Evolutionary conservation across 2,888 invertebrate genomes (phyloP), one percentile per base, ranked within the genome.

Genomic region (Trisateles emortualis): DNA sequence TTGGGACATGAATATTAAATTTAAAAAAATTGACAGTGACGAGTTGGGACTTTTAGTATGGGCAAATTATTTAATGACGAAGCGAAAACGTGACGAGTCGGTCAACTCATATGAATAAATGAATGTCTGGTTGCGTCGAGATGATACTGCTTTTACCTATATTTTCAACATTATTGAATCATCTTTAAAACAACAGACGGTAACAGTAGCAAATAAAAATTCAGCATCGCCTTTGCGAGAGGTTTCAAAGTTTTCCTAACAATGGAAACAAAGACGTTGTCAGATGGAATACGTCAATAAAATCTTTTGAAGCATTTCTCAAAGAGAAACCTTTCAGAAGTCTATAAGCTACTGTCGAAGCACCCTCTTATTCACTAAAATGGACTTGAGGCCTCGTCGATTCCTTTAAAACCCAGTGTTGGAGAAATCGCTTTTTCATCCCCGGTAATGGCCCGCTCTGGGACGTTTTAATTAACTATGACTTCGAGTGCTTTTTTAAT

Each of bases 401-500:
- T 89, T 87, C 84, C 84, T 88, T 90, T 88, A 84, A 88, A 89
- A 86, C 82, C 81, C 72, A 78, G 79, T 84, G 79, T 80, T 74
- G 82, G 84, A 82, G 85, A 89, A 92, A 91, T 90, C 88, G 90
- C 88, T 90, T 90, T 90, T 91, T 91, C 90, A 91, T 90, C 86
- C 87, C 78, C 76, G 78, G 84, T 90, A 90, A 91, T 88, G 87
- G 85, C 76, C 81, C 81, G 81, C 84, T 81, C 81, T 81, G 87
- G 83, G 84, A 90, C 87, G 80, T 90, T 91, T 91, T 90, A 92
- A 92, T 92, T 90, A 90, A 89, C 88, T 86, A 76, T 76, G 69
- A 77, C 71, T 71, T 57, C 66, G 68, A 82, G 79, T 75, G 81
- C 76, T 80, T 85, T 84, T 89, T 88, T 85, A 87, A 85, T 87